A percentile compares a stretch with the other conserved stretches of the same genome.
phyloP scores from a whole-genome alignment of 2,888 invertebrate species.

The Cerceris ruficornis region DNA sequence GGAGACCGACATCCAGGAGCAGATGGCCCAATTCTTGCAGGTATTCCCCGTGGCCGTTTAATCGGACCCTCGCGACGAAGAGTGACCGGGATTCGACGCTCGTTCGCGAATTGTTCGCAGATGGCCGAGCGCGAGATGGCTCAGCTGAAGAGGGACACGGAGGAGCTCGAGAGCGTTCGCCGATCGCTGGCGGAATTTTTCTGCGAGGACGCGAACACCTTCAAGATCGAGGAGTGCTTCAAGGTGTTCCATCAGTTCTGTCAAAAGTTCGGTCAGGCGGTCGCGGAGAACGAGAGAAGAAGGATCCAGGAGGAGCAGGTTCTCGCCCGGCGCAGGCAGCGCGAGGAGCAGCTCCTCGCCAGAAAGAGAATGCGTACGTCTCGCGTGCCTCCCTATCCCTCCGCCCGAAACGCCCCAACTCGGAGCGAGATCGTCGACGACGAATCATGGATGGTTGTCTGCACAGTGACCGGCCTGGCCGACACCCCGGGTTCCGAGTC shows the following conservation, averaged over 20 bases:
- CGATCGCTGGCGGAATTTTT: constrained; percentile 94
- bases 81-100: too few species aligned
- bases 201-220: constrained; percentile 94
- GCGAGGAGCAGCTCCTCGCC: constrained; percentile 88
- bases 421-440: neutral
- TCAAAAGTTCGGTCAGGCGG: constrained; percentile 91
- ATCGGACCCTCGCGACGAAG: too few species aligned
- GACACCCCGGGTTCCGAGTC: constrained; percentile 89
- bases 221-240: constrained; percentile 97
- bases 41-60: constrained; percentile 79
- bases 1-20: constrained; percentile 91
- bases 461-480: constrained; percentile 85
- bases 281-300: constrained; percentile 92
- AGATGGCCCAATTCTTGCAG: constrained; percentile 94
- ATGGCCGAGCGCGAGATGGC: constrained; percentile 91
- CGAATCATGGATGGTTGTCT: neutral
- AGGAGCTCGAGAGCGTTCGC: constrained; percentile 91
- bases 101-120: constrained; percentile 78
- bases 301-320: constrained; percentile 93
- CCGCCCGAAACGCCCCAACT: neutral
- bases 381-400: neutral
- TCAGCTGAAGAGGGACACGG: constrained; percentile 90
- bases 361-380: constrained; percentile 85
- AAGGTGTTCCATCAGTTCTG: constrained; percentile 95
- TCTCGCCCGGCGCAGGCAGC: constrained; percentile 88